Conservation (phyloP, 1,140 invertebrate genomes). For the Lethocerus indicus region DNA sequence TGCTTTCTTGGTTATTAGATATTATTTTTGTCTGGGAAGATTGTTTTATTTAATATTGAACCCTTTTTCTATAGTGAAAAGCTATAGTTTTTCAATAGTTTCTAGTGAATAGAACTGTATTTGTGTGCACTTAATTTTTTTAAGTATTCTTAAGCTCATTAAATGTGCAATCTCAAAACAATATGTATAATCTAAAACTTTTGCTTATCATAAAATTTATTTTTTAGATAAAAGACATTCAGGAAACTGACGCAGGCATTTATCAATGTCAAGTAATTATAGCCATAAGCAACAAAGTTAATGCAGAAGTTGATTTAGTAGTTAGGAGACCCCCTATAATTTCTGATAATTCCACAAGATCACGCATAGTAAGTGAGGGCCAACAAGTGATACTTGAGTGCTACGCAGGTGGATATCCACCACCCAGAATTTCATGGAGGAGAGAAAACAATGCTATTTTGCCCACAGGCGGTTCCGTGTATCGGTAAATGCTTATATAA, state of each 20-base stretch:
- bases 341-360: slow-evolving; percentile 80
- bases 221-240: slow-evolving; percentile 76
- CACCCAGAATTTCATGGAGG: slow-evolving; percentile 74
- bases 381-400: slow-evolving; percentile 66
- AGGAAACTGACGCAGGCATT: slow-evolving; percentile 79
- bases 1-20: too few relatives aligned
- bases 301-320: slow-evolving; percentile 65
- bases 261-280: slow-evolving; percentile 79
- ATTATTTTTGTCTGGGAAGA: too few relatives aligned
- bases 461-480: slow-evolving; percentile 70
- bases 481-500: slow-evolving; percentile 28
- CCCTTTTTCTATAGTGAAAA: too few relatives aligned
- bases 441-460: slow-evolving; percentile 84
- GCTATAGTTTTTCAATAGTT: too few relatives aligned
- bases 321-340: slow-evolving; percentile 77
- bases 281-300: slow-evolving; percentile 55
- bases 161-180: too few relatives aligned
- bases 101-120: too few relatives aligned
- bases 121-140: too few relatives aligned
- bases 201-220: background rate
- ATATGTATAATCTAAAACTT: too few relatives aligned
- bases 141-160: too few relatives aligned
- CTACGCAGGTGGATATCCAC: slow-evolving; percentile 68
- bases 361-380: slow-evolving; percentile 65
- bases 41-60: too few relatives aligned